phyloP scores from a whole-genome alignment of 2,113 vertebrate genomes.

The Notechis scutatus region DNA sequence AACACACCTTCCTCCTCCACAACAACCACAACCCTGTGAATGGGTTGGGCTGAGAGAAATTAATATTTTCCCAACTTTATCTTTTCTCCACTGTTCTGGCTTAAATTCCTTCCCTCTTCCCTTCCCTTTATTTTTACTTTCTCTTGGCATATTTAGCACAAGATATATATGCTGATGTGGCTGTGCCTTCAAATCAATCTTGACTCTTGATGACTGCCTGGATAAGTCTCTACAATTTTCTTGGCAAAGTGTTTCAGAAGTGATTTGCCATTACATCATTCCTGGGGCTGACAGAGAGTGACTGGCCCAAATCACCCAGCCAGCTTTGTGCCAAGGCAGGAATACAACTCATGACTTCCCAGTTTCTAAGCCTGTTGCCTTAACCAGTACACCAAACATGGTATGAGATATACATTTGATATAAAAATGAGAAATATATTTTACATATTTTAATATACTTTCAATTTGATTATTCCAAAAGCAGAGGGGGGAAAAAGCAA shows the following conservation, averaged over 20 bases:
- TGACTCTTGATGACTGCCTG: not conserved
- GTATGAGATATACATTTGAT: not conserved
- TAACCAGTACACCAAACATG: not conserved
- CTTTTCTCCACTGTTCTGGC: not conserved
- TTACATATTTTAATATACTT: not conserved
- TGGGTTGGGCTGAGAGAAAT: not conserved
- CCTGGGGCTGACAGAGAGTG: not conserved
- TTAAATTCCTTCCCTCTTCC: not conserved
- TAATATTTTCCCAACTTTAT: not conserved
- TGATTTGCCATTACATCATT: not conserved
- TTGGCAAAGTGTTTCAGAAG: not conserved
- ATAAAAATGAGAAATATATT: not conserved
- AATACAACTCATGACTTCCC: not conserved
- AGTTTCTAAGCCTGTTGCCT: not conserved
- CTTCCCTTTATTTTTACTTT: not conserved
- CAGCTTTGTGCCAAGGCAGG: not conserved
- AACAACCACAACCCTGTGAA: too few relatives aligned
- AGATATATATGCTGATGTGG: not conserved
- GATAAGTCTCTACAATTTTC: not conserved
- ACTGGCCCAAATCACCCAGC: not conserved
- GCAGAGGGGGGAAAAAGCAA: not conserved
- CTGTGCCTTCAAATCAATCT: not conserved
- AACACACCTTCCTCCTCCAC: too few relatives aligned
- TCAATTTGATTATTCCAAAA: not conserved
- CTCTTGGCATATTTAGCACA: not conserved